phyloP scores from a whole-genome alignment of 2,113 vertebrate genomes.

The Otis tarda region DNA sequence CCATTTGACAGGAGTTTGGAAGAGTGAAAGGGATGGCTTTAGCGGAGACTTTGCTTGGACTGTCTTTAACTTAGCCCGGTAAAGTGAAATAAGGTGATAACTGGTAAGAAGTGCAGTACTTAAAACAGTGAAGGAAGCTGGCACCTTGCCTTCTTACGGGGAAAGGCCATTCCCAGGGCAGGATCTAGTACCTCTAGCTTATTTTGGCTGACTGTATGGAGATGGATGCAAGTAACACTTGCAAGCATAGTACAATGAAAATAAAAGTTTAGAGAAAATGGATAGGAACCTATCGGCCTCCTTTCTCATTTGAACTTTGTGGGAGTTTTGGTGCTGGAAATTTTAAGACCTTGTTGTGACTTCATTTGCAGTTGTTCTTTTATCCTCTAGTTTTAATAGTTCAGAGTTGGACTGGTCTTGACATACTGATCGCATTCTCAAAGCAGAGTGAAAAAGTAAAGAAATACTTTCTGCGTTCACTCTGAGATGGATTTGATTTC shows the following conservation, averaged over 20 bases:
- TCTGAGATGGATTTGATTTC: not conserved
- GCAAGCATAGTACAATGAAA: not conserved
- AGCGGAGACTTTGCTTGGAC: rapidly evolving
- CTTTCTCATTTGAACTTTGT: not conserved
- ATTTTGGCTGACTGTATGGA: not conserved
- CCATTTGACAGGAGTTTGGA: not conserved
- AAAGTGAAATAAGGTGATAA: not conserved
- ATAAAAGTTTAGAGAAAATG: not conserved
- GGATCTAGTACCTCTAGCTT: not conserved
- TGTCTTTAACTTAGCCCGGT: rapidly evolving
- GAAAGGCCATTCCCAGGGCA: not conserved
- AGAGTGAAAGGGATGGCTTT: not conserved
- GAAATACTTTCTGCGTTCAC: not conserved
- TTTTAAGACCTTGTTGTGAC: not conserved
- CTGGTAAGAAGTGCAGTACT: not conserved
- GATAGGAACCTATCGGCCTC: not conserved
- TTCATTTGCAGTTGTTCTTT: not conserved
- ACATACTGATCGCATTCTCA: not conserved
- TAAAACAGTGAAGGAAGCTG: not conserved
- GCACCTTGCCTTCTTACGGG: rapidly evolving
- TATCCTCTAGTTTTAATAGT: not conserved
- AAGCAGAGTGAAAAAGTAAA: not conserved
- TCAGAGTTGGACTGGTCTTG: not conserved
- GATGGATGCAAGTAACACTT: not conserved
- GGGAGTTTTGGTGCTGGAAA: not conserved